Conservation (phyloP, 2,888 invertebrate genomes). For the Plemyria rubiginata region DNA sequence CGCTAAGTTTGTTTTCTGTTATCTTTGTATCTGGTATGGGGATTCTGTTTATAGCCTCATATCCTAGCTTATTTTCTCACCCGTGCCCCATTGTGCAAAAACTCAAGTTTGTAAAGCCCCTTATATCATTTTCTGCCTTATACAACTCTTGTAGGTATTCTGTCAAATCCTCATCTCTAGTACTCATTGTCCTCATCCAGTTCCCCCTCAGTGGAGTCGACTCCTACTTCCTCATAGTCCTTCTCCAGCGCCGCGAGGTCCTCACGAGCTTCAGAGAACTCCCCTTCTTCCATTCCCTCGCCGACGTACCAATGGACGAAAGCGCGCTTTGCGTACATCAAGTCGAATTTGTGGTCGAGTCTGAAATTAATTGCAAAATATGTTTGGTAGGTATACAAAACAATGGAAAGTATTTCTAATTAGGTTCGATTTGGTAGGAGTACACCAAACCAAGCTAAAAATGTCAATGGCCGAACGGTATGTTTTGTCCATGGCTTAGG, state of each 20-base stretch:
- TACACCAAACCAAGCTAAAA: no score
- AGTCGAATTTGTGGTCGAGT: conserved; percentile 96
- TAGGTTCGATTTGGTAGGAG: no score
- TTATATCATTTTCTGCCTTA: background rate
- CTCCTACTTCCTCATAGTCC: conserved; percentile 92
- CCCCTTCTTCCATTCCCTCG: conserved; percentile 95
- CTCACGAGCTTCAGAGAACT: conserved; percentile 95
- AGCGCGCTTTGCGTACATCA: conserved; percentile 98
- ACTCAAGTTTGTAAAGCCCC: background rate
- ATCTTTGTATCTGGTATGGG: no score
- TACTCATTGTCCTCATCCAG: conserved; percentile 89
- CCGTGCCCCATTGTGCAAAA: background rate
- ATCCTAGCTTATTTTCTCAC: no score
- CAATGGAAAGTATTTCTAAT: no score
- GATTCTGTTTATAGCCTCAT: no score
- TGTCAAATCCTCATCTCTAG: conserved; percentile 52
- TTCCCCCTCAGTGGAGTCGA: conserved; percentile 89
- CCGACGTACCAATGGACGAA: conserved; percentile 98
- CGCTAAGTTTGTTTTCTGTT: no score
- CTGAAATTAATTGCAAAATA: conserved; percentile 63
- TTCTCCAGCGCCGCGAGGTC: conserved; percentile 92
- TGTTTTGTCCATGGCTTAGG: no score
- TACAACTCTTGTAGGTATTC: conserved; percentile 1
- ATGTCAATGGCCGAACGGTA: no score
- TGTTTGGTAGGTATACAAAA: no score